Base-by-base conservation (phyloP, 2,797 vertebrate species). In the Paratrypauchen microcephalus region DNA sequence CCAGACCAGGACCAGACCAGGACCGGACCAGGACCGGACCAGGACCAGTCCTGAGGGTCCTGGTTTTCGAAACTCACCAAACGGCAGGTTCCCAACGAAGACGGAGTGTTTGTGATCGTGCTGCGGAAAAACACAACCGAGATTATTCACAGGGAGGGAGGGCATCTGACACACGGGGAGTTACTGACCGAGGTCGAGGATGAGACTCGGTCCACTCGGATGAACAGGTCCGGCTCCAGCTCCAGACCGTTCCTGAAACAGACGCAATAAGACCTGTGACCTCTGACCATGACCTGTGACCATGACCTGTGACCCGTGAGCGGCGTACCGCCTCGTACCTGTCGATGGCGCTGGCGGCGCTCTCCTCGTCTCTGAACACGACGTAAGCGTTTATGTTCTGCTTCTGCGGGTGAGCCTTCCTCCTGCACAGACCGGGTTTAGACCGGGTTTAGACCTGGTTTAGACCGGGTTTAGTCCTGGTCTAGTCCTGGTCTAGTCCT, bases 31-130 rank as follows among this genome's bases (percentile, higher is more conserved):
- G 30, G 30, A 30, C 30, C 5, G 1, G 30, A 30, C 30, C 30
- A 32, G 6, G 30, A 32, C 30, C 1, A 1, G 30, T 6, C 30
- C 39, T 39, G 36, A 11, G 8, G 11, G 11, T 41, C 30, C 1
- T 12, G 3, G 11, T 41, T 41, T 41, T 41, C 12, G 6, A 11
- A 19, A 88, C 97, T 95, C 89, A 99, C 97, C 96, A 1, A 97
- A 99, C 0, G 96, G 76, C 6, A 99, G 93, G 71, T 99, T 99
- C 65, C 97, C 97, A 73, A 98, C 91, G 69, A 99, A 99, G 0
- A 97, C 70, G 0, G 97, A 98, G 65, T 93, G 92, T 71, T 96
- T 97, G 88, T 95, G 94, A 72, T 96, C 93, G 58, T 96, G 90
- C 97, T 98, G 86, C 75, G 87, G 78, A 81, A 23, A 89, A 0